Base-by-base conservation (phyloP, 2,888 invertebrate genomes). In the Conchocele bisecta region DNA sequence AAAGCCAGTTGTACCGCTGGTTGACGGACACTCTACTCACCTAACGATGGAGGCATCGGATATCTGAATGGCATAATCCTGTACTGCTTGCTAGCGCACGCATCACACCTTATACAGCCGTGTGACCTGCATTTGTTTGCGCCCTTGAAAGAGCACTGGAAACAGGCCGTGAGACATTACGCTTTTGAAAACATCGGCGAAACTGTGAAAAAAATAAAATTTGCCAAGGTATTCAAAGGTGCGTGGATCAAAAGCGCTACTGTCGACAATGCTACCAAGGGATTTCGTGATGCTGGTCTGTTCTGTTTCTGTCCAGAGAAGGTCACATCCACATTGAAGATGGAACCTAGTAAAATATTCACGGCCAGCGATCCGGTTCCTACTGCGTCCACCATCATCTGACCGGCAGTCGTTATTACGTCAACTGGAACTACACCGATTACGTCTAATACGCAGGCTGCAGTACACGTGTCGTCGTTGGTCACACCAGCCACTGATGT, bases 41-140 rank as follows among this genome's bases (percentile, higher is more conserved):
- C 26, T 67, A 13, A 46, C 54, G 2, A 35, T 71, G 15, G 37
- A 67, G 6, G 57, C 35, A 5, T 53, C 57, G 11, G 37, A 63
- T 15, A 15, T 67, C 5, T 70, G 1, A 59, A 78, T 29, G 56
- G 53, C 2, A 57, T 78, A 7, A 22, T 48, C 1, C 29, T 79
- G 35, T 75, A 67, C 29, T 75, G 75, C 46, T 24, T 79, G 0
- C 44, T 63, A 5, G 59, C 72, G n/a, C 79, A 79, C 42, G 72
- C 70, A 33, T 51, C 46, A 17, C 79, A 79, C 28, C 26, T 73
- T 2, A 50, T 76, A 13, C 79, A 79, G 51, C 75, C 73, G 5
- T 57, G 56, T 17, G 70, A 75, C 35, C 46, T 75, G 29, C 41
- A 56, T 1, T 42, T 79, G 2, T 76, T 70, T 39, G 51, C 68